Base-by-base conservation (phyloP, 2,797 vertebrate genomes). In the Crocodylus rhombifer region DNA sequence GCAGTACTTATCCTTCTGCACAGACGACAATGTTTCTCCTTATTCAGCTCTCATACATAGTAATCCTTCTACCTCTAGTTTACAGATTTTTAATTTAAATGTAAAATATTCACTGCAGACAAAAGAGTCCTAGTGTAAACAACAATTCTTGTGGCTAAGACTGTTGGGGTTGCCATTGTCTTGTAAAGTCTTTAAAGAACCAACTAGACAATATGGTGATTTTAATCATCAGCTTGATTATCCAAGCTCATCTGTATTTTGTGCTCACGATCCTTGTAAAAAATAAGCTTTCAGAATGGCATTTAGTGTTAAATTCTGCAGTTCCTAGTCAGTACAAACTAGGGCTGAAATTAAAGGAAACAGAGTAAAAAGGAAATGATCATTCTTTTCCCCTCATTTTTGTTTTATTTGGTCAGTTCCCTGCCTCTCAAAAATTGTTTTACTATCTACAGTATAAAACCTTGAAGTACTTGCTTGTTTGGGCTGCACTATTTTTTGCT, bases 81-180 rank as follows among this genome's bases (percentile, higher is more conserved):
- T 94, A 94, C 76, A 94, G 90, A 92, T 89, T 95, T 95, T 87
- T 96, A 97, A 97, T 97, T 97, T 97, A 97, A 97, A 97, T 96
- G 88, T 93, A 97, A 95, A 96, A 87, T 95, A 96, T 90, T 96
- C 90, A 91, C 79, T 63, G 84, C 81, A 95, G 93, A 97, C 88
- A 94, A 97, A 96, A 85, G 90, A 91, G 94, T 84, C 80, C 77
- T 65, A 90, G 85, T 87, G 30, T 82, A 94, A 93, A 90, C 42
- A 93, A 74, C 86, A 94, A 77, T 86, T 95, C 88, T 93, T 92
- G 58, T 77, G 90, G 82, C 87, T 95, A 88, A 42, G 87, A 90
- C 82, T 86, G 95, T 87, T 92, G 69, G 89, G 80, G 65, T 82
- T 81, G 87, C 73, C 3, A 80, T 20, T 94, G 65, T 75, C 94